Percentiles rank a stretch among this genome's conserved stretches.
phyloP scores from a whole-genome alignment of 2,113 vertebrate species.

The Rhinoderma darwinii region DNA sequence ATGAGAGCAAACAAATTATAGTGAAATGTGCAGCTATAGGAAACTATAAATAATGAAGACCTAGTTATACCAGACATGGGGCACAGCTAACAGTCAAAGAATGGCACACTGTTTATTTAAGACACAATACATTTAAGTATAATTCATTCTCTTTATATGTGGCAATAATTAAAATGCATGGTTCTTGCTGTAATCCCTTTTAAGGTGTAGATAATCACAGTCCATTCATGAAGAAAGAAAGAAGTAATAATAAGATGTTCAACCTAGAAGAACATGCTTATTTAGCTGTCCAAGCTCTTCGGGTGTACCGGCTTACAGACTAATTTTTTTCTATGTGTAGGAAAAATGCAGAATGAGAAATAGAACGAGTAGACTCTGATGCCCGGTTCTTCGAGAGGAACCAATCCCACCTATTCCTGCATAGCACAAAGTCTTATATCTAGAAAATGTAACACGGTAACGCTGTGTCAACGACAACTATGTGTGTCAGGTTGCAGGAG shows the following conservation, averaged over 20 bases:
- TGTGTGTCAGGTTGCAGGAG: background rate
- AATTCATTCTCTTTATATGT: background rate
- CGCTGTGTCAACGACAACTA: background rate
- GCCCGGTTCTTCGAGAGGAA: background rate
- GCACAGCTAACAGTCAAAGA: background rate
- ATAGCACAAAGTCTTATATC: background rate
- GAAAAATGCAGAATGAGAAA: background rate
- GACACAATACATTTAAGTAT: background rate
- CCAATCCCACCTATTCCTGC: background rate
- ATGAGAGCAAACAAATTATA: background rate
- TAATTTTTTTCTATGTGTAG: background rate
- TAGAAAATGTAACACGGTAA: background rate
- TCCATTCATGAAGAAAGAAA: slow-evolving; percentile 30
- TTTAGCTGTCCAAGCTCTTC: background rate
- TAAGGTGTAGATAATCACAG: slow-evolving; percentile 17
- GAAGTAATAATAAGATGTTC: background rate
- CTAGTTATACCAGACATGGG: background rate
- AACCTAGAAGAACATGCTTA: background rate
- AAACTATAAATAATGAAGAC: background rate
- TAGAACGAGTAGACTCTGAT: background rate
- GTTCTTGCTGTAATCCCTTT: slow-evolving; percentile 6
- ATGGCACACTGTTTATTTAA: background rate
- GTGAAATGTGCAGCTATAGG: background rate
- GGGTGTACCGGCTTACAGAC: background rate
- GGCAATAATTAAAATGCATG: background rate